phyloP scores from a whole-genome alignment of 1,140 invertebrate species.

The Bemisia tabaci region DNA sequence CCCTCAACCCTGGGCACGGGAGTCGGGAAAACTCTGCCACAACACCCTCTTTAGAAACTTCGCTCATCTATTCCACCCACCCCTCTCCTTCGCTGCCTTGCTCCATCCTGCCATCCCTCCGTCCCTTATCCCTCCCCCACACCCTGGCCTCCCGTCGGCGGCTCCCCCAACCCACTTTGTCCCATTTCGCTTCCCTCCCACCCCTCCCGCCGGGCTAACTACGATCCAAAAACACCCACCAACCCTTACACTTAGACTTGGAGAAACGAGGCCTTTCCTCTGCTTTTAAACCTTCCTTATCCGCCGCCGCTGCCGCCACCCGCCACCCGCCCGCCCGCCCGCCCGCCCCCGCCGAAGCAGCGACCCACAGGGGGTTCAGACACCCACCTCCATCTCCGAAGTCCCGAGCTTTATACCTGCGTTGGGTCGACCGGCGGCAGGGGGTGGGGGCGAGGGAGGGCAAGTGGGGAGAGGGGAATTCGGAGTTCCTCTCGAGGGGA shows the following conservation, averaged over 20 bases:
- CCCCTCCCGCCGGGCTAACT: background rate
- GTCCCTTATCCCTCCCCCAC: background rate
- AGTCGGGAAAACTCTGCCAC: background rate
- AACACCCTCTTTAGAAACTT: slow-evolving; percentile 1
- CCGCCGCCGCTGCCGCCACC: background rate
- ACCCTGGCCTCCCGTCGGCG: slow-evolving; percentile 1
- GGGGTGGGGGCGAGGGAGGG: background rate
- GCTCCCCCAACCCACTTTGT: background rate
- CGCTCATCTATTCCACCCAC: background rate
- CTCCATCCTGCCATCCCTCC: background rate
- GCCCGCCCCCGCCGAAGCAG: background rate
- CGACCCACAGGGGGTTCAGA: background rate
- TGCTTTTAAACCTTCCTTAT: background rate
- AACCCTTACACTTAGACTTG: background rate
- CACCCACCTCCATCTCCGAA: background rate
- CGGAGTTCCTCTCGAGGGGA: background rate
- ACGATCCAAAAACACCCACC: background rate
- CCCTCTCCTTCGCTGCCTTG: slow-evolving; percentile 1
- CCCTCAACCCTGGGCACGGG: too few relatives aligned
- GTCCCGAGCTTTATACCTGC: background rate
- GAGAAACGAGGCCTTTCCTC: background rate
- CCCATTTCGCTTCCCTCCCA: too few relatives aligned
- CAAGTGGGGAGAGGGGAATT: background rate
- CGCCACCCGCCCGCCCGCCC: background rate
- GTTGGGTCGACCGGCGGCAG: background rate